Evolutionary conservation across 37 sponge, comb jelly and placozoan genomes (phyloP).

Genomic region (Corticium candelabrum): DNA sequence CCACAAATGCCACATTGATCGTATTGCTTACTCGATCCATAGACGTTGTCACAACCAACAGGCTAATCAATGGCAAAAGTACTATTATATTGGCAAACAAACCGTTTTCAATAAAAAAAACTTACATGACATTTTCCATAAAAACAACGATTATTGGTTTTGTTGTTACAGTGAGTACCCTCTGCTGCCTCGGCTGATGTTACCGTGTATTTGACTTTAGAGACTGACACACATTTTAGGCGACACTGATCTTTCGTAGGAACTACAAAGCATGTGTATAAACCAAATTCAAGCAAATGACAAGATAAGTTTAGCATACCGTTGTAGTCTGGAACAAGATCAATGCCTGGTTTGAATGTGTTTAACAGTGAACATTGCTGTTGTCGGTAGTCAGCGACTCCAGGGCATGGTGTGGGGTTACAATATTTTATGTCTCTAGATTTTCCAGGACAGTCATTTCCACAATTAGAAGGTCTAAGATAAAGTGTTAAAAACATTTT

Average conservation of each 20-base stretch:
- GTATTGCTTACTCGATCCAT: not conserved
- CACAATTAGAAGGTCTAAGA: not conserved
- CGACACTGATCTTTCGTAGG: not conserved
- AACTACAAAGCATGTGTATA: not conserved
- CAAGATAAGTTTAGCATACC: too few relatives aligned
- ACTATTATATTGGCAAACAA: too few relatives aligned
- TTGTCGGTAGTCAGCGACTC: too few relatives aligned
- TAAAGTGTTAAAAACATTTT: too few relatives aligned
- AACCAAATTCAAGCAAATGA: not conserved
- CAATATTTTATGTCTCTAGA: too few relatives aligned
- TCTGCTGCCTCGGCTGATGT: not conserved
- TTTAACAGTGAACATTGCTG: too few relatives aligned
- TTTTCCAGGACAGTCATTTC: not conserved
- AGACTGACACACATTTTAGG: not conserved
- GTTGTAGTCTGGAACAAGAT: not conserved
- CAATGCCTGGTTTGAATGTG: too few relatives aligned
- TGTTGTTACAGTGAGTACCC: not conserved
- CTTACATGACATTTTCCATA: not conserved
- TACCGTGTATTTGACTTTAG: not conserved
- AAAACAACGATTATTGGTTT: not conserved
- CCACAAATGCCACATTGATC: not conserved
- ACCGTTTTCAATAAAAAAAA: too few relatives aligned
- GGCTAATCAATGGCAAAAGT: not conserved
- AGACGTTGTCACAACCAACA: not conserved
- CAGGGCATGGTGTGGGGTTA: too few relatives aligned